Base-by-base conservation (phyloP, 2,888 invertebrate genomes). In the Conchocele bisecta region DNA sequence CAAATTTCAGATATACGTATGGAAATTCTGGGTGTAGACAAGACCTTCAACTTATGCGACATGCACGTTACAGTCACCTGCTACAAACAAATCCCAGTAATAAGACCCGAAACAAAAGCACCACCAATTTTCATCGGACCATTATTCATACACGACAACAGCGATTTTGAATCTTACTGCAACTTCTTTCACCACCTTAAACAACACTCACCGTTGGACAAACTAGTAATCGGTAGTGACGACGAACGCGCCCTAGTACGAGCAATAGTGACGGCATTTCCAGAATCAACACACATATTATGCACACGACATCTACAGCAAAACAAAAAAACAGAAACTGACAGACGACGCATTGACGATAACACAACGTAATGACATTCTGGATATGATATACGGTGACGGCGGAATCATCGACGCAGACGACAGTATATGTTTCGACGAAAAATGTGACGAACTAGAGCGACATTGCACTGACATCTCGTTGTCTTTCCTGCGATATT, bases 41-140 rank as follows among this genome's bases (percentile, higher is more conserved):
- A 79, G 41, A 75, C 73, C 1, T 72, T 73, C 20, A 54, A 51
- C 17, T 60, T 70, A 7, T 75, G 67, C 33, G 53, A 70, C 17
- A 63, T 70, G 63, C 58, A 61, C 15, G 69, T 66, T 5, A 70
- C 70, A 4, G 37, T 59, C 11, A 59, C 67, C 4, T 65, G 69
- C 28, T 68, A 58, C 39, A 68, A 65, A 20, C 60, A 69, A 13
- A 37, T 53, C 3, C 3, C 46, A 2, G 68, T 69, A 0, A 51
- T 17, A 20, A 57, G 33, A 24, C 39, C 53, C 22, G 44, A 31
- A 11, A 57, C 54, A 1, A 31, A n/a, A 2, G 56, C 61, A 31
- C 41, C 58, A 1, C 79, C 74, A 6, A 42, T 74, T 11, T 79
- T 71, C 46, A 3, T 72, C 9, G 74, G 74, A 24, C 74, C 74